Evolutionary conservation across 2,113 vertebrate species (phyloP).

Genomic region (Takifugu flavidus): DNA sequence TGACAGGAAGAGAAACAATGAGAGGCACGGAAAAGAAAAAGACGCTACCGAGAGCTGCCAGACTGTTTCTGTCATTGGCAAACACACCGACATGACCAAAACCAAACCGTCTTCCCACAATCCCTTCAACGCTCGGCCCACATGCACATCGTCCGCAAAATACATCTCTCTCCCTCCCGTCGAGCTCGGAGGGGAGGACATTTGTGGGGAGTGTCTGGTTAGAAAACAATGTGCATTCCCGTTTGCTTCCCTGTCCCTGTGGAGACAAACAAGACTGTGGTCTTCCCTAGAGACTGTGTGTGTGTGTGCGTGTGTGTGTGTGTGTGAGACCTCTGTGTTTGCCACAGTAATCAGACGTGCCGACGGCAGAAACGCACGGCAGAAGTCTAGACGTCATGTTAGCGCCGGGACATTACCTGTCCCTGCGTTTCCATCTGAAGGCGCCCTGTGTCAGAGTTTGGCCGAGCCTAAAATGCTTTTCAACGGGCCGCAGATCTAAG

Average conservation of each 20-base stretch:
- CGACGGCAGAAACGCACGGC: no score
- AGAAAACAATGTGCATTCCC: slow-evolving; percentile 68
- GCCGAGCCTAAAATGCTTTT: no score
- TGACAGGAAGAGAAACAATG: background rate
- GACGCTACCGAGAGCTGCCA: background rate
- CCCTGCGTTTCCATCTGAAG: no score
- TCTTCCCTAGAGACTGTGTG: slow-evolving; percentile 31
- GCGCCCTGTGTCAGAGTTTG: no score
- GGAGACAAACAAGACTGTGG: slow-evolving; percentile 61
- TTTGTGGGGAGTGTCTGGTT: slow-evolving; percentile 59
- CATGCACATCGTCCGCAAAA: slow-evolving; percentile 16
- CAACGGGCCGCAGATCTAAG: no score
- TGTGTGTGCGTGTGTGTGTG: no score
- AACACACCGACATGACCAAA: slow-evolving; percentile 28
- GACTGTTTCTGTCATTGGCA: slow-evolving; percentile 28
- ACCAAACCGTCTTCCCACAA: slow-evolving; percentile 19
- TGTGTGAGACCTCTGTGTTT: slow-evolving; percentile 5
- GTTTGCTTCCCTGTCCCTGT: slow-evolving; percentile 19
- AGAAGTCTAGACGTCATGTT: no score
- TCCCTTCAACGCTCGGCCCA: background rate
- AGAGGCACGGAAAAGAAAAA: background rate
- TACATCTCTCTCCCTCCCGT: slow-evolving; percentile 25
- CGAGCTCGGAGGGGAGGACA: slow-evolving; percentile 55
- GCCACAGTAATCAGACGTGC: slow-evolving; percentile 42
- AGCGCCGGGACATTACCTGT: no score